Evolutionary conservation across 2,113 vertebrate species (phyloP).

Genomic region (Pseudopodoces humilis): DNA sequence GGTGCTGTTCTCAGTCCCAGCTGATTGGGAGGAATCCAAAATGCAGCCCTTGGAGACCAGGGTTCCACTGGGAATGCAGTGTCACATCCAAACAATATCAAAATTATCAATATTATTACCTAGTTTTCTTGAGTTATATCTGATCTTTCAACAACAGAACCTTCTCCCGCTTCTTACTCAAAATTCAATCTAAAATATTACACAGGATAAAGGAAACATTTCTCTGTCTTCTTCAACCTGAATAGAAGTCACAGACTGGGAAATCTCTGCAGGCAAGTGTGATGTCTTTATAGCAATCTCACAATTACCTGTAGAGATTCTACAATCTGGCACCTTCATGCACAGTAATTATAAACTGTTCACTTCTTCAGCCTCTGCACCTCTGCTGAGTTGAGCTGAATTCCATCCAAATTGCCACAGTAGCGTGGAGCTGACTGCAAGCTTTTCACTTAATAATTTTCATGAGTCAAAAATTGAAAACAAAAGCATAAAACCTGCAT

Average conservation of each 20-base stretch:
- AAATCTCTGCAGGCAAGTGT: slow-evolving; percentile 99
- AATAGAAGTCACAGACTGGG: slow-evolving; percentile 80
- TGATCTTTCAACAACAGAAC: neutral
- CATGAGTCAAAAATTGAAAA: neutral
- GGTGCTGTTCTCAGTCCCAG: neutral
- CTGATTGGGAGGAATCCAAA: neutral
- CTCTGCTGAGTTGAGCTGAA: slow-evolving; percentile 45
- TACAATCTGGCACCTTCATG: slow-evolving; percentile 78
- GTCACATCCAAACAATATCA: neutral
- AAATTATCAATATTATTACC: neutral
- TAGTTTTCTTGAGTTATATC: neutral
- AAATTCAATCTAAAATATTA: neutral
- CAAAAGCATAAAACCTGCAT: neutral
- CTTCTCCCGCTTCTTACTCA: neutral
- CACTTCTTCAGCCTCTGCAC: neutral
- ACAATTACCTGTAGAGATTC: slow-evolving; percentile 95
- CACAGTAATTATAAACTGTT: slow-evolving; percentile 3
- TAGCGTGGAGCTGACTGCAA: neutral
- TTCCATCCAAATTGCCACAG: slow-evolving; percentile 11
- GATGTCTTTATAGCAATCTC: slow-evolving; percentile 84
- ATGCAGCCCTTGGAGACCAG: neutral
- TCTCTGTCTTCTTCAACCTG: slow-evolving; percentile 5
- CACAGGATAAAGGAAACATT: neutral
- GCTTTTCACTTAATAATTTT: neutral
- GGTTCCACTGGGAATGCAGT: neutral